Conservation (phyloP, 1,140 invertebrate species). For the Protaetia brevitarsis region DNA sequence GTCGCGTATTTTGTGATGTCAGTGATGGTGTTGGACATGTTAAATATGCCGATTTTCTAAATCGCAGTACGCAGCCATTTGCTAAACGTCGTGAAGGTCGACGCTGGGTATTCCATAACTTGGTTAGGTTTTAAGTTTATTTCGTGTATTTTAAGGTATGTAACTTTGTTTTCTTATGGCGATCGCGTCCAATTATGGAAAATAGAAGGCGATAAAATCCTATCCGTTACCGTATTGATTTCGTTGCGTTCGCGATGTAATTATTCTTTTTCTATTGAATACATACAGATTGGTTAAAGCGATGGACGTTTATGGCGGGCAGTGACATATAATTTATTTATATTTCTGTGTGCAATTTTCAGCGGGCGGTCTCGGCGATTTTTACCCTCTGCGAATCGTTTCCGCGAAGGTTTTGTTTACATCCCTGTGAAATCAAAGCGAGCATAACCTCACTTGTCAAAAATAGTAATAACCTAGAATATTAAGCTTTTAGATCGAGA, state of each 20-base stretch:
- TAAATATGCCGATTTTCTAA: slow-evolving; percentile 13
- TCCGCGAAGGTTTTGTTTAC: slow-evolving; percentile 42
- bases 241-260: slow-evolving; percentile 38
- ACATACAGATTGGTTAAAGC: slow-evolving; percentile 31
- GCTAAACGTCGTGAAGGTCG: slow-evolving; percentile 40
- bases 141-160: slow-evolving; percentile 27
- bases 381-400: neutral
- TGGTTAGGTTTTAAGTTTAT: slow-evolving; percentile 42
- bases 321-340: slow-evolving; percentile 28
- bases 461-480: slow-evolving; percentile 43
- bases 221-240: neutral
- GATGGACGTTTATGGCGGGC: slow-evolving; percentile 39
- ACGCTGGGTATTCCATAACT: slow-evolving; percentile 40
- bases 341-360: neutral
- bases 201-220: neutral
- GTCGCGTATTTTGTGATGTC: neutral
- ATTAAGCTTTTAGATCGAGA: too few species aligned
- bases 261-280: slow-evolving; percentile 36
- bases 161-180: slow-evolving; percentile 15
- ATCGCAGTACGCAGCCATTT: slow-evolving; percentile 20
- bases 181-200: neutral
- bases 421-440: slow-evolving; percentile 48
- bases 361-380: neutral
- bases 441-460: slow-evolving; percentile 51
- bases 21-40: neutral